Conservation (phyloP, 2,888 invertebrate species). For the Malthinus flaveolus region DNA sequence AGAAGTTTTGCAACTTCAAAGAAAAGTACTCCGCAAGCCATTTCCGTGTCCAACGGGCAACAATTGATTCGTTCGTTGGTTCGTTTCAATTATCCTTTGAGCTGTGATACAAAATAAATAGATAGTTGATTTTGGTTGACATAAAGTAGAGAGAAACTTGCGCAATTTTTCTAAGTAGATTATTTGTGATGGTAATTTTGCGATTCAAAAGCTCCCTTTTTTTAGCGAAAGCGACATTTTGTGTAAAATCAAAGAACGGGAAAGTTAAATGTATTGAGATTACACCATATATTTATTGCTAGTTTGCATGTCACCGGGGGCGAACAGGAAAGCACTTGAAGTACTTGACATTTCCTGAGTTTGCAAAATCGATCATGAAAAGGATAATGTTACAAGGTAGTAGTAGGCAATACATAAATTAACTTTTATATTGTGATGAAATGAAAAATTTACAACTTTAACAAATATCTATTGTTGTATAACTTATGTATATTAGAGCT, state of each 20-base stretch:
- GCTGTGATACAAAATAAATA: constrained; percentile 1
- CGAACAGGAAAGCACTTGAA: constrained; percentile 44
- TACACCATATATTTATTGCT: constrained; percentile 38
- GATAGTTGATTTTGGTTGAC: background rate
- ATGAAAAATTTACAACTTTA: no score
- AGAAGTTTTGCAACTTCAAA: no score
- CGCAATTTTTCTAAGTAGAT: background rate
- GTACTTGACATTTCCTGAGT: constrained; percentile 45
- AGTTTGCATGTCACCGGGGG: constrained; percentile 42
- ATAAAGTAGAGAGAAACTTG: background rate
- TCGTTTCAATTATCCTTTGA: constrained; percentile 5
- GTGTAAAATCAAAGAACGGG: background rate
- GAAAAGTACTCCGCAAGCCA: no score
- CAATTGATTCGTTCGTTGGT: background rate
- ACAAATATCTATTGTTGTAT: no score
- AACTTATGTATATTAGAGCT: no score
- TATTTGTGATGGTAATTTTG: background rate
- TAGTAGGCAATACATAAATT: no score
- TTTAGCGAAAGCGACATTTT: no score
- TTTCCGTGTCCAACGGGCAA: background rate
- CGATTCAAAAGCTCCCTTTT: background rate
- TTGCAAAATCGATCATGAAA: constrained; percentile 42
- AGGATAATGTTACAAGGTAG: constrained; percentile 19
- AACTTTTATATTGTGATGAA: no score
- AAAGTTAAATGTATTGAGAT: constrained; percentile 8